Conservation (phyloP, 2,113 vertebrate genomes). For the Apteryx owenii region DNA sequence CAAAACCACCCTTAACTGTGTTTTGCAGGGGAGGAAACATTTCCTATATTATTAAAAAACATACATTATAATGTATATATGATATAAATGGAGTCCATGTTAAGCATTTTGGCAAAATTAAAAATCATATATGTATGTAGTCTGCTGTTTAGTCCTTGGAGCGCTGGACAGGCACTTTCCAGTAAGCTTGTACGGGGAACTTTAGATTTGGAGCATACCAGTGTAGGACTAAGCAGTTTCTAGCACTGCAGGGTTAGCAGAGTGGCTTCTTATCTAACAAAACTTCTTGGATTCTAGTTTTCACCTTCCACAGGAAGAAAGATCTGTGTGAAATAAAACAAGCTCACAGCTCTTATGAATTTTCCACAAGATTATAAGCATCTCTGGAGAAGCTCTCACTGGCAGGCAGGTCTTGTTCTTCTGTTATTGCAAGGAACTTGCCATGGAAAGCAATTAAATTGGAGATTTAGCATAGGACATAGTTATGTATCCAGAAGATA, state of each 20-base stretch:
- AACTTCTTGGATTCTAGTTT: neutral
- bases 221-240: neutral
- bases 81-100: neutral
- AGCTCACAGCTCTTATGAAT: neutral
- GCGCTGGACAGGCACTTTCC: neutral
- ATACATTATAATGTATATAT: neutral
- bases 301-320: neutral
- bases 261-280: neutral
- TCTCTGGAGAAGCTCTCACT: neutral
- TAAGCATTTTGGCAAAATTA: neutral
- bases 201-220: accelerated
- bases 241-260: neutral
- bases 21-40: neutral
- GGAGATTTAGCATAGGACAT: neutral
- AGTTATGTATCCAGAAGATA: neutral
- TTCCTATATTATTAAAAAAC: neutral
- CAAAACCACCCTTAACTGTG: neutral
- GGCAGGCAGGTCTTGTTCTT: neutral
- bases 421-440: neutral
- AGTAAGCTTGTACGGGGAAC: neutral
- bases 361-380: neutral
- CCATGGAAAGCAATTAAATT: neutral
- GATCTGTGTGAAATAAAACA: neutral
- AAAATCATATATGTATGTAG: neutral
- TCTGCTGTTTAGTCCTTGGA: neutral